Base-by-base conservation (phyloP, 30 jellyfish, hydroid and myxozoan species). In the Nemopilema nomurai region DNA sequence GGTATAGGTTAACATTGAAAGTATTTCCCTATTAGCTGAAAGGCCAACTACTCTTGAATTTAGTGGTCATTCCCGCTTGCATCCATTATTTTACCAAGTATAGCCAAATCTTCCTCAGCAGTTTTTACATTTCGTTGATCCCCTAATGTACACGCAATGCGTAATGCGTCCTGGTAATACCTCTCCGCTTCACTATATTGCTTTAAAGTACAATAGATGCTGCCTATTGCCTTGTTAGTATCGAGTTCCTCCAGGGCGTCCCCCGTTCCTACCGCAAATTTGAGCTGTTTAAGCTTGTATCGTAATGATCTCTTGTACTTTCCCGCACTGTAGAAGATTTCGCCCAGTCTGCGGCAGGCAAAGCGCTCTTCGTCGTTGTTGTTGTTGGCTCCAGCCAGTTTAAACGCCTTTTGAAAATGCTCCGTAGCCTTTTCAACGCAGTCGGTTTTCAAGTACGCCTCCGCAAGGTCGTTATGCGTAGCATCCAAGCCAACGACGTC, bases 381-480 rank as follows among this genome's bases (percentile, higher is more conserved):
- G 26, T 24, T 41, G 4, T 19, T 32, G 18, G n/a, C 53, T 19
- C 70, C n/a, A 16, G 70, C 69, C 16, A 73, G 69, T 20, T 73
- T 69, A 18, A 31, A 20, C 27, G 83, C 83, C 18, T 7, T 23
- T 33, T 16, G 51, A 20, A 73, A 41, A 73, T 73, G 68, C 69
- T 73, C 70, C 19, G n/a, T 33, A 8, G 83, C 83, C 19, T 66
- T 8, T 0, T 73, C 69, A 18, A 18, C 4, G 8, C 27, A 16
- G 7, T 26, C 83, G 1, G 30, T 32, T 4, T 18, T 41, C 17
- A 16, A 66, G 4, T 31, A 73, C 4, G 51, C 41, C 70, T 22
- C 24, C 33, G 83, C 83, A n/a, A 33, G 24, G 30, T 73, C 83
- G 70, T 73, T 19, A 33, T 73, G 83, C 16, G 70, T 29, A 18